These are phyloP conservation scores for Asteroscopus sphinx DNA, from an alignment of 2,888 invertebrate genomes.

Conservation along the genomic window DNA sequence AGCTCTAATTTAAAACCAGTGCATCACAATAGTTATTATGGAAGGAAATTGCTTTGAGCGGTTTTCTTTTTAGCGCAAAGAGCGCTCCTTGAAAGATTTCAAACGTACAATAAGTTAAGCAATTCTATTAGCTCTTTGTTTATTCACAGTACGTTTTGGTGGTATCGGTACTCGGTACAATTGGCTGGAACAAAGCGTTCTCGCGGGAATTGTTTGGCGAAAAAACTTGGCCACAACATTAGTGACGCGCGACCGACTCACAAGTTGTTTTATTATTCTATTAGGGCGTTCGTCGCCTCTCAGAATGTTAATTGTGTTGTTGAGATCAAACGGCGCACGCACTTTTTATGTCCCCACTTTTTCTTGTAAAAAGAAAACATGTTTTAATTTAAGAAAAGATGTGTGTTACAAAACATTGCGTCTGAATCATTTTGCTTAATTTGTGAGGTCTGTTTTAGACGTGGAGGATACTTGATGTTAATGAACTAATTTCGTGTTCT, in stretches of 20 bases:
- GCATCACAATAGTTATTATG: constrained; percentile 10
- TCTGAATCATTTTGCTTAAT: constrained; percentile 23
- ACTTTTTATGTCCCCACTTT: constrained; percentile 19
- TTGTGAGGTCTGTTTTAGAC: background rate
- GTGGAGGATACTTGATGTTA: background rate
- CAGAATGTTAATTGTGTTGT: constrained; percentile 71
- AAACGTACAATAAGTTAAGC: constrained; percentile 40
- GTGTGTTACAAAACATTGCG: constrained; percentile 15
- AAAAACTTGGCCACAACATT: constrained; percentile 46
- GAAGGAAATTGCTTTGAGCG: constrained; percentile 29
- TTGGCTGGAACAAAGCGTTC: constrained; percentile 51
- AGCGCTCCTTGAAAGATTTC: constrained; percentile 37
- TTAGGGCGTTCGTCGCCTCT: constrained; percentile 58
- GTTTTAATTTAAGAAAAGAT: constrained; percentile 21
- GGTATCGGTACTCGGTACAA: constrained; percentile 50
- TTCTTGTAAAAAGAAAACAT: constrained; percentile 23
- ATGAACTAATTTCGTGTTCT: constrained; percentile 1
- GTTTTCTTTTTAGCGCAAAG: constrained; percentile 24
- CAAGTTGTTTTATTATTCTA: constrained; percentile 71
- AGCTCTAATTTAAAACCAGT: constrained; percentile 6
- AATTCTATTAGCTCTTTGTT: constrained; percentile 56
- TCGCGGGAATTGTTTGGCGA: constrained; percentile 30
- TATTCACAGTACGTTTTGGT: constrained; percentile 32
- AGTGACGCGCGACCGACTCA: constrained; percentile 42
- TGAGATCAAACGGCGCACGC: constrained; percentile 35